A percentile compares a stretch with the other conserved stretches of the same genome.
Conservation (phyloP, 1,140 invertebrate species). For the Solenopsis invicta region DNA sequence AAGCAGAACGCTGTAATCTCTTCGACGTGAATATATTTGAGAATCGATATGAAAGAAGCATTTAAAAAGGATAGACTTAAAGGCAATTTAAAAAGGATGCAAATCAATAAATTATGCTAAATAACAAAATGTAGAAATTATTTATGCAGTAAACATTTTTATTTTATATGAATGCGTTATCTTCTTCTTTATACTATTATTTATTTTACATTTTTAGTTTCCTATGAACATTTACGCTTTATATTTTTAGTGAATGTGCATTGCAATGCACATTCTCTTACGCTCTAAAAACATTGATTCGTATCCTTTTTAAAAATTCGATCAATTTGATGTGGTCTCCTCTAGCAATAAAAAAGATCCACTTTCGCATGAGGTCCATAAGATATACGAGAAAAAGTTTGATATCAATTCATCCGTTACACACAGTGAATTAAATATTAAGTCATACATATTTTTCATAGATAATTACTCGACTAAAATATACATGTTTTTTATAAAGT, state of each 20-base stretch:
- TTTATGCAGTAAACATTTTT: not conserved
- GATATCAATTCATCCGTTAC: slow-evolving; percentile 21
- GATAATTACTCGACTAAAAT: not conserved
- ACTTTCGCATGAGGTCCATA: slow-evolving; percentile 14
- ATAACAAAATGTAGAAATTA: not conserved
- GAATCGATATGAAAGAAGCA: not conserved
- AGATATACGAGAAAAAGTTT: not conserved
- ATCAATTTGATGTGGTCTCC: slow-evolving; percentile 5
- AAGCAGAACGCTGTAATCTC: not conserved
- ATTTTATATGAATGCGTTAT: slow-evolving; percentile 11
- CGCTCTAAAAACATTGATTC: not conserved
- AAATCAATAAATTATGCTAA: not conserved
- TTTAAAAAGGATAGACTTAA: not conserved
- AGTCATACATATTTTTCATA: not conserved
- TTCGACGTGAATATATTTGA: not conserved
- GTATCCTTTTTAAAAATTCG: slow-evolving; percentile 18
- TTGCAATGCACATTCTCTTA: not conserved
- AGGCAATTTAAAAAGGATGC: not conserved
- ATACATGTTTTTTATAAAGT: not conserved
- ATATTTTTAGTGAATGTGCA: not conserved
- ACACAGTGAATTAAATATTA: not conserved
- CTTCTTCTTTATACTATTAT: not conserved
- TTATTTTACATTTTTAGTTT: slow-evolving; percentile 11
- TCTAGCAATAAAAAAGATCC: slow-evolving; percentile 2
- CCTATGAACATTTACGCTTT: not conserved